Conservation (phyloP, 2,797 vertebrate species). For the Basileuterus tristriatus region DNA sequence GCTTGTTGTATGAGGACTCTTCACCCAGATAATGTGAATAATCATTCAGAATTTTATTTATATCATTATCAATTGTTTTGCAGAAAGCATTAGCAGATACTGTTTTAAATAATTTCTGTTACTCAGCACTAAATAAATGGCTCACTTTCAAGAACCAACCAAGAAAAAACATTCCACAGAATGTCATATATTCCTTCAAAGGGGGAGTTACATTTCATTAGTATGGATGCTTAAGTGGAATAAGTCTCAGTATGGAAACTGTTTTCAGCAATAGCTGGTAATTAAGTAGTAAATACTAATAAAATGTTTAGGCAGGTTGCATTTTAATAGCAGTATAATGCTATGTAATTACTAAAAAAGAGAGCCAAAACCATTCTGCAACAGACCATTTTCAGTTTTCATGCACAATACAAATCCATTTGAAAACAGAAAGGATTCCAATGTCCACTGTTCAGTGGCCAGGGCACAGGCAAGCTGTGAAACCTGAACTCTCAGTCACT, state of each 20-base stretch:
- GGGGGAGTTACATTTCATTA: not conserved
- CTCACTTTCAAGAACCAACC: not conserved
- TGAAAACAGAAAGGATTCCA: conserved; percentile 24
- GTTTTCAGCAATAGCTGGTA: conserved; percentile 26
- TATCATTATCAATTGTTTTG: not conserved
- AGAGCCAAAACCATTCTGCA: not conserved
- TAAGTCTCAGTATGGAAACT: not conserved
- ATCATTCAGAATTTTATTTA: not conserved
- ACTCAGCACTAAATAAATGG: conserved; percentile 41
- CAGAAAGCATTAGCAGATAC: not conserved
- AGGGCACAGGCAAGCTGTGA: not conserved
- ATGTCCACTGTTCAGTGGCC: not conserved
- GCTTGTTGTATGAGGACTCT: not conserved
- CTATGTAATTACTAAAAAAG: conserved; percentile 11
- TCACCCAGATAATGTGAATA: not conserved
- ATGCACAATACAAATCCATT: not conserved
- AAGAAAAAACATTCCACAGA: not conserved
- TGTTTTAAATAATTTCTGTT: conserved; percentile 24
- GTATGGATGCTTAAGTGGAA: not conserved
- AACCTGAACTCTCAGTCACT: not conserved
- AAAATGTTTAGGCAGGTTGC: conserved; percentile 21
- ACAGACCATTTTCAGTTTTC: not conserved
- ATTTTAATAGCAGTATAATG: conserved; percentile 18
- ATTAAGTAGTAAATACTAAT: conserved; percentile 39
- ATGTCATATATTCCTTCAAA: conserved; percentile 12